Conservation (phyloP, 2,888 invertebrate species). For the Oligia latruncula region DNA sequence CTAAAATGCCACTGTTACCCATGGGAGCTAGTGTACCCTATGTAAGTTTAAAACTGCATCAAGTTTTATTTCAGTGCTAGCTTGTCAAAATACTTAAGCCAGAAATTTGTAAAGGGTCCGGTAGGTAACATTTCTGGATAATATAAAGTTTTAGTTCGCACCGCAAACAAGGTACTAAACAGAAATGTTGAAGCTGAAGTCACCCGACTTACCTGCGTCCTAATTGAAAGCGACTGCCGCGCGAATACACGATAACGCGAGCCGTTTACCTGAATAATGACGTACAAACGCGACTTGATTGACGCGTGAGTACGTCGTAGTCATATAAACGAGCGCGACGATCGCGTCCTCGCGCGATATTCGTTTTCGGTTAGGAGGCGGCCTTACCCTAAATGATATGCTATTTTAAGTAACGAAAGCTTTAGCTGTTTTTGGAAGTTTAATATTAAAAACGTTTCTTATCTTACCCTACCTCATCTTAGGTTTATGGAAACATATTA, state of each 20-base stretch:
- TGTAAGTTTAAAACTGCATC: slow-evolving; percentile 60
- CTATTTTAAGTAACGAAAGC: not conserved
- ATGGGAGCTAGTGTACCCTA: slow-evolving; percentile 70
- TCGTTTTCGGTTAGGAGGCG: not conserved
- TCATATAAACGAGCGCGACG: not conserved
- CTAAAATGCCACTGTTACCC: slow-evolving; percentile 71
- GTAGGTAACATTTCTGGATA: too few species aligned
- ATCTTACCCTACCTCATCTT: not conserved
- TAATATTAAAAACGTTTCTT: not conserved
- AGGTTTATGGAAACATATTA: not conserved
- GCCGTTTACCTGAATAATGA: not conserved
- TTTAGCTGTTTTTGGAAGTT: not conserved
- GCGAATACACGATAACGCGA: not conserved
- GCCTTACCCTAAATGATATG: not conserved
- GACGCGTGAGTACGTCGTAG: not conserved
- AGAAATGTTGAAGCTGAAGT: too few species aligned
- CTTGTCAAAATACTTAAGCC: not conserved
- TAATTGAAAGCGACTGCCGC: not conserved
- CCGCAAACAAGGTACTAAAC: not conserved
- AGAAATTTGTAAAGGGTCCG: not conserved
- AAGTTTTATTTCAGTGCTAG: not conserved
- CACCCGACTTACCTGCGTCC: not conserved
- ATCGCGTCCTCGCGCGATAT: not conserved
- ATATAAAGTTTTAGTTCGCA: not conserved
- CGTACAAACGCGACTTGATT: not conserved